phyloP scores from a whole-genome alignment of 2,113 vertebrate species.

The Numenius arquata region DNA sequence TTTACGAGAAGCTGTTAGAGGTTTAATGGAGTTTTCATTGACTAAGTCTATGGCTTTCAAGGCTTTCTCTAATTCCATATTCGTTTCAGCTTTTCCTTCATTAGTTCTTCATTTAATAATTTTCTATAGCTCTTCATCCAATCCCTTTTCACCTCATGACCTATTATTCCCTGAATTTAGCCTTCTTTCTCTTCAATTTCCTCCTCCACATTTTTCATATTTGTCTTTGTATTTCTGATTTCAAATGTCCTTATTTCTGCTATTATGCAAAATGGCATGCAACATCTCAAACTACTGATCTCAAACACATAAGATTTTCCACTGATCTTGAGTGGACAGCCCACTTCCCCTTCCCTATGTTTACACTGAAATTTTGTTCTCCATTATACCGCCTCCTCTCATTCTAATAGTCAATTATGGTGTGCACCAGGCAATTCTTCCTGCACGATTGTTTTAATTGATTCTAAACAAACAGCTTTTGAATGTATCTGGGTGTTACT shows the following conservation, averaged over 20 bases:
- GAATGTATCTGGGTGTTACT: neutral
- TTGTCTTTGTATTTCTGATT: neutral
- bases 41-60: neutral
- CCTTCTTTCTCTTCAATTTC: neutral
- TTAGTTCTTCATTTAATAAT: neutral
- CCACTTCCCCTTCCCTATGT: neutral
- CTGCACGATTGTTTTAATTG: neutral
- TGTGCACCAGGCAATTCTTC: neutral
- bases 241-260: neutral
- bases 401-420: neutral
- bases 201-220: neutral
- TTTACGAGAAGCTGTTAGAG: neutral
- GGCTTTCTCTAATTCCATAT: neutral
- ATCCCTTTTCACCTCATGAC: neutral
- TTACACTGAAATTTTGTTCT: neutral
- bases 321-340: neutral
- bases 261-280: neutral
- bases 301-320: neutral
- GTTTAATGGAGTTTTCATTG: neutral
- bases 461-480: neutral
- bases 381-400: fast-evolving
- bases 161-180: neutral
- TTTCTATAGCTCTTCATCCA: neutral
- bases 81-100: neutral
- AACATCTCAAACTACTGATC: neutral